A percentile compares a stretch with the other conserved stretches of the same genome.
Conservation (phyloP, 2,113 vertebrate genomes). For the Megaceryle maxima region DNA sequence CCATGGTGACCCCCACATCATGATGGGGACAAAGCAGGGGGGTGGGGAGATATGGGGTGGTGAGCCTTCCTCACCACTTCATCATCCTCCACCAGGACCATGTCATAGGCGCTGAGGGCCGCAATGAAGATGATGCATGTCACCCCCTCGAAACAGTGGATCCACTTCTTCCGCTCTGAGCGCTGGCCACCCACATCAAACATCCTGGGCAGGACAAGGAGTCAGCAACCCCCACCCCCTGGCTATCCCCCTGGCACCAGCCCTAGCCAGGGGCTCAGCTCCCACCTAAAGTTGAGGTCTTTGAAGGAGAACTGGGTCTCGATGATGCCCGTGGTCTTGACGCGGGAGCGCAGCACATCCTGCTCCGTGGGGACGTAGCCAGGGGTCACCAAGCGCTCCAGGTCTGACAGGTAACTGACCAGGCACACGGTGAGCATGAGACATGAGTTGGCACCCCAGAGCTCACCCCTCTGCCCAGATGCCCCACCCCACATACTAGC, state of each 20-base stretch:
- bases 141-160: constrained; percentile 97
- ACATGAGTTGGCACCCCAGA: rapidly evolving
- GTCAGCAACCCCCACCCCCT: background rate
- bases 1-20: rapidly evolving
- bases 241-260: background rate
- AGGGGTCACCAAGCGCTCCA: constrained; percentile 88
- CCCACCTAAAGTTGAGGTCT: constrained; percentile 95
- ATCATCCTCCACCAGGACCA: constrained; percentile 93
- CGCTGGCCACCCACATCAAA: constrained; percentile 97
- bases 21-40: background rate
- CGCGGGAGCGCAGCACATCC: constrained; percentile 93
- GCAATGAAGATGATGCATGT: constrained; percentile 98
- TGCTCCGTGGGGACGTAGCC: constrained; percentile 97
- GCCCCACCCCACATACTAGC: constrained; percentile 81
- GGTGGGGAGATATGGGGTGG: background rate
- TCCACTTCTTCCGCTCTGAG: constrained; percentile 98
- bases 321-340: constrained; percentile 97
- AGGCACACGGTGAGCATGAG: rapidly evolving
- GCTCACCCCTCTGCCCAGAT: background rate
- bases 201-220: constrained; percentile 80
- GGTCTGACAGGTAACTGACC: constrained; percentile 89
- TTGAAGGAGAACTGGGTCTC: constrained; percentile 94
- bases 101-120: constrained; percentile 94
- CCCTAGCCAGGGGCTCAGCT: rapidly evolving
- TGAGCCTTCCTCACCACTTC: constrained; percentile 82